phyloP scores from a whole-genome alignment of 2,888 invertebrate genomes.

The Scelioninae gen. 1 region DNA sequence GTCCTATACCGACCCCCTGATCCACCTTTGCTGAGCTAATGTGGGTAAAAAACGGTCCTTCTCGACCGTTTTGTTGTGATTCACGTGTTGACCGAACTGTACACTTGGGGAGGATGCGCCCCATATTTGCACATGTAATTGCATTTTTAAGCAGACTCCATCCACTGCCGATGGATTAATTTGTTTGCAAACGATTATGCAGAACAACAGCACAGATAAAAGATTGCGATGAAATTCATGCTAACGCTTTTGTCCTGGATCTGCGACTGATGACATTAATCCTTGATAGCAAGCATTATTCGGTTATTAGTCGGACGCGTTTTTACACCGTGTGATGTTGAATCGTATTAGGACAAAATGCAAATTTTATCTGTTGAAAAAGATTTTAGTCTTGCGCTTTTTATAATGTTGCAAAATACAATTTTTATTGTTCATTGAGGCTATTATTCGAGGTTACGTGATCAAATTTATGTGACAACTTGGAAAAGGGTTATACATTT shows the following conservation, averaged over 20 bases:
- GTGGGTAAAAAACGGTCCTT: constrained; percentile 70
- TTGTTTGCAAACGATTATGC: constrained; percentile 71
- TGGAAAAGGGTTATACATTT: too few relatives aligned
- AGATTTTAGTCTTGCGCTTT: too few relatives aligned
- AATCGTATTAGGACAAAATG: constrained; percentile 22
- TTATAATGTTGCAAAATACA: neutral
- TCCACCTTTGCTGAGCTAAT: constrained; percentile 69
- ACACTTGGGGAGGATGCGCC: constrained; percentile 47
- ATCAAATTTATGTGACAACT: too few relatives aligned
- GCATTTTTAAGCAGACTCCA: constrained; percentile 72
- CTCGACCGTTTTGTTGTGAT: constrained; percentile 58
- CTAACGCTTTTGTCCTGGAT: constrained; percentile 16
- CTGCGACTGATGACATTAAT: constrained; percentile 44
- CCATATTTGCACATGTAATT: constrained; percentile 73
- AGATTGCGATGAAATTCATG: constrained; percentile 28
- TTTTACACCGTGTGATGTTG: constrained; percentile 25
- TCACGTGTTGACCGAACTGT: constrained; percentile 48
- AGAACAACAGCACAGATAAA: constrained; percentile 44
- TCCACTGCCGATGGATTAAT: constrained; percentile 70
- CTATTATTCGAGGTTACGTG: too few relatives aligned
- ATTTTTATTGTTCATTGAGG: too few relatives aligned
- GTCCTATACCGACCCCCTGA: constrained; percentile 60
- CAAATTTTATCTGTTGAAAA: neutral
- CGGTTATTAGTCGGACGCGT: constrained; percentile 34
- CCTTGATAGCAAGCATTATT: constrained; percentile 40